Conservation (phyloP, 2,797 vertebrate species). For the Sebastes miniatus region DNA sequence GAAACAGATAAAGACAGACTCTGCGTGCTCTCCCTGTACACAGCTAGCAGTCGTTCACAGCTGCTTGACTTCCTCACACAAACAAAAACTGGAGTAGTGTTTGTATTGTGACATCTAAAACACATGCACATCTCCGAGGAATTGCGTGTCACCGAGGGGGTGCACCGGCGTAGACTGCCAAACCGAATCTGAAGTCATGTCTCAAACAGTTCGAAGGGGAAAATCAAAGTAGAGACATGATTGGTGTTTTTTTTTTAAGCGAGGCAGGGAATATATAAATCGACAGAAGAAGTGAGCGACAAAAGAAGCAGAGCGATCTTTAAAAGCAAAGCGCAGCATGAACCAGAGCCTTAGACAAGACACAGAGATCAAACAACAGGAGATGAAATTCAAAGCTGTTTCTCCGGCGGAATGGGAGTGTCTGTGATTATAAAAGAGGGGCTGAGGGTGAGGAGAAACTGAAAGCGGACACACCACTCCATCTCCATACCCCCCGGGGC, state of each 20-base stretch:
- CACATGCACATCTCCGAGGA: neutral
- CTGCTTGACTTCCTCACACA: constrained; percentile 34
- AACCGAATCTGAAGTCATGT: neutral
- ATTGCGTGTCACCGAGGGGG: neutral
- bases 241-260: neutral
- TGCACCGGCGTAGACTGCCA: neutral
- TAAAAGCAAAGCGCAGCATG: constrained; percentile 32
- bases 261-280: neutral
- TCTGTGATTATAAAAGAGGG: constrained; percentile 41
- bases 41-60: constrained; percentile 27
- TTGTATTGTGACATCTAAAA: constrained; percentile 30
- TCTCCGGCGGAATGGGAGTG: constrained; percentile 23
- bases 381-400: constrained; percentile 48
- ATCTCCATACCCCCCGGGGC: constrained; percentile 39
- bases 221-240: constrained; percentile 8
- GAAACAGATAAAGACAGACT: constrained; percentile 11
- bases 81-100: constrained; percentile 2
- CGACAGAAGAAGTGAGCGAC: constrained; percentile 25
- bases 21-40: neutral
- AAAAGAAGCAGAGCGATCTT: constrained; percentile 26
- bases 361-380: constrained; percentile 51
- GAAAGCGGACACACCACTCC: constrained; percentile 35
- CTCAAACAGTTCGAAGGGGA: neutral
- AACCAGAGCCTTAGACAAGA: constrained; percentile 25
- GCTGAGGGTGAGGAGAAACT: constrained; percentile 26